Conservation (phyloP, 35 echinoderm and acorn worm genomes). For the Holothuria glaberrima region DNA sequence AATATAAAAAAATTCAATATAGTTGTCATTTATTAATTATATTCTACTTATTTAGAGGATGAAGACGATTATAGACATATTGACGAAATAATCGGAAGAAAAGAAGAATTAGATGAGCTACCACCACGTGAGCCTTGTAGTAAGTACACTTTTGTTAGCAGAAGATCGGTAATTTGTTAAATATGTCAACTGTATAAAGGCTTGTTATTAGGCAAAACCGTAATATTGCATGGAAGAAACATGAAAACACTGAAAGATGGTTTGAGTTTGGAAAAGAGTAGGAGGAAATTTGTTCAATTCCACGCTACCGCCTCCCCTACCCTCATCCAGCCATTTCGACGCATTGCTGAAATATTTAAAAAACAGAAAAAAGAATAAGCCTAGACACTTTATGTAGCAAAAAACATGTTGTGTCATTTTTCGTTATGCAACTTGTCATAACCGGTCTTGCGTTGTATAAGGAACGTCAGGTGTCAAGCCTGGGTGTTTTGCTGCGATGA, state of each 20-base stretch:
- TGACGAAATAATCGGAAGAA: background rate
- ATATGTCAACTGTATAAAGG: background rate
- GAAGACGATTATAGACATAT: background rate
- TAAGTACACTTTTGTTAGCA: background rate
- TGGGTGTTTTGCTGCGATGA: too few relatives aligned
- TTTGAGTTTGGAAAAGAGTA: too few relatives aligned
- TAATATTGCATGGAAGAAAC: background rate
- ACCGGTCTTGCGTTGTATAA: too few relatives aligned
- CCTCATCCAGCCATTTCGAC: too few relatives aligned
- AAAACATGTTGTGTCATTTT: too few relatives aligned
- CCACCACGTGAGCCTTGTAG: background rate
- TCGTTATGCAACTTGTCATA: too few relatives aligned
- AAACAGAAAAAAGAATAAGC: too few relatives aligned
- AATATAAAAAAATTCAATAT: background rate
- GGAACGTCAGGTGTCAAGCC: too few relatives aligned
- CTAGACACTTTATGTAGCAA: too few relatives aligned
- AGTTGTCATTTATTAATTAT: background rate
- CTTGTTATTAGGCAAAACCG: background rate
- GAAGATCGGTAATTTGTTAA: background rate
- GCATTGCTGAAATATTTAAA: too few relatives aligned
- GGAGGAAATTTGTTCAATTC: too few relatives aligned
- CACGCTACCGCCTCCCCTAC: too few relatives aligned
- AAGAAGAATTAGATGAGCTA: background rate
- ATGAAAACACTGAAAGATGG: background rate
- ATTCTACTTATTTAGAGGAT: background rate